Conservation (phyloP, 1,140 invertebrate species). For the Palaemon carinicauda region DNA sequence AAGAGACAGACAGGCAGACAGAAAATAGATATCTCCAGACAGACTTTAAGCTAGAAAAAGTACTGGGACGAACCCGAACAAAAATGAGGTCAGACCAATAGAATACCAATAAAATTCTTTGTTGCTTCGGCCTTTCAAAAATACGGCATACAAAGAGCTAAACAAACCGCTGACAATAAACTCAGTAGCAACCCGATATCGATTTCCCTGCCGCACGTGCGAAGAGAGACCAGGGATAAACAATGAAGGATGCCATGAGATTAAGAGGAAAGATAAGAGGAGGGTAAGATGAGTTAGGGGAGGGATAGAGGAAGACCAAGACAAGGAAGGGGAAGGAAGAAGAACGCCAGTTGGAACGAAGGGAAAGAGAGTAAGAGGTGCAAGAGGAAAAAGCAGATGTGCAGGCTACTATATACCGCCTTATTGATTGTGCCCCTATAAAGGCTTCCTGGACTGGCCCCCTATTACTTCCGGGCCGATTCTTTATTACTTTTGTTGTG, state of each 20-base stretch:
- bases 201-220: no score
- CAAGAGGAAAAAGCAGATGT: no score
- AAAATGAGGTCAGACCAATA: no score
- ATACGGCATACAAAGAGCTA: no score
- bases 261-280: not conserved
- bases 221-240: not conserved
- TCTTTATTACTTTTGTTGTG: slow-evolving; percentile 37
- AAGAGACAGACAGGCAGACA: not conserved
- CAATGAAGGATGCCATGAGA: not conserved
- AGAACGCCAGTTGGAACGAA: not conserved
- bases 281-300: not conserved
- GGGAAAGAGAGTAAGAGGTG: not conserved
- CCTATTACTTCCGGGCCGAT: not conserved
- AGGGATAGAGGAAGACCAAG: not conserved
- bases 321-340: not conserved
- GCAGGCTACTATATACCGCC: not conserved
- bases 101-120: no score
- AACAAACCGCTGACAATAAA: no score
- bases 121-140: no score
- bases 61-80: no score
- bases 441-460: not conserved
- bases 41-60: no score
- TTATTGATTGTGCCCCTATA: slow-evolving; percentile 34
- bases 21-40: no score
- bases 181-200: no score